Percentiles rank a stretch among this genome's conserved stretches.
These are phyloP conservation scores for Dendroctonus valens DNA, from an alignment of 1,140 invertebrate genomes.

Conservation along the genomic window DNA sequence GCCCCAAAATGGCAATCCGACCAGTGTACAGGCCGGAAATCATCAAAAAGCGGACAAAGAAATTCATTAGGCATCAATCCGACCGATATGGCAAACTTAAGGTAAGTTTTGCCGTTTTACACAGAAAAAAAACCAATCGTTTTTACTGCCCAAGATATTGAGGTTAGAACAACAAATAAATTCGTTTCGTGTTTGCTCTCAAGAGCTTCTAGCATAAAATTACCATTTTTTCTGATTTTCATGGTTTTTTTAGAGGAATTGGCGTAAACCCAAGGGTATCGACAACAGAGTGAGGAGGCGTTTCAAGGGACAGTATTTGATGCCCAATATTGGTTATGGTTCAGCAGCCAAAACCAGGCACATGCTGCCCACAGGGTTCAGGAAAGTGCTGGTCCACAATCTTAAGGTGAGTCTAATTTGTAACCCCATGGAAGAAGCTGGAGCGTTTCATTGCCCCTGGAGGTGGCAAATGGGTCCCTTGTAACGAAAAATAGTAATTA, in stretches of 20 bases:
- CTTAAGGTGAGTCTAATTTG: constrained; percentile 64
- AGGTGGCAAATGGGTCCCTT: not conserved
- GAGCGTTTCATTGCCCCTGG: not conserved
- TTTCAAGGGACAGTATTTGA: constrained; percentile 98
- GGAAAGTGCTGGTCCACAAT: constrained; percentile 81
- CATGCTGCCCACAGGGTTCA: constrained; percentile 96
- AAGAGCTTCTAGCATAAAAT: no score
- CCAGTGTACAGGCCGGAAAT: constrained; percentile 86
- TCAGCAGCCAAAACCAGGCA: constrained; percentile 91
- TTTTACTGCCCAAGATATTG: not conserved
- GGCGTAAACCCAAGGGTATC: constrained; percentile 96
- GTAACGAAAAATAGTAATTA: not conserved
- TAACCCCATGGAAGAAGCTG: not conserved
- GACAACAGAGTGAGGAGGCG: constrained; percentile 98
- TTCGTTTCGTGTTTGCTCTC: no score
- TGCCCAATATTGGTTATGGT: constrained; percentile 99
- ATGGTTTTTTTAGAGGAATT: constrained; percentile 64
- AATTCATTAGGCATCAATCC: constrained; percentile 95
- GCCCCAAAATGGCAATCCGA: constrained; percentile 57
- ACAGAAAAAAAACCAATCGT: no score
- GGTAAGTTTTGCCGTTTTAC: constrained; percentile 56
- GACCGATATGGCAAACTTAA: constrained; percentile 95
- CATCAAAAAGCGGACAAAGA: constrained; percentile 95
- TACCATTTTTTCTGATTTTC: not conserved
- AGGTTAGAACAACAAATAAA: constrained; percentile 1